Evolutionary conservation across 2,888 invertebrate species (phyloP).

Genomic region (Anoplius nigerrimus): DNA sequence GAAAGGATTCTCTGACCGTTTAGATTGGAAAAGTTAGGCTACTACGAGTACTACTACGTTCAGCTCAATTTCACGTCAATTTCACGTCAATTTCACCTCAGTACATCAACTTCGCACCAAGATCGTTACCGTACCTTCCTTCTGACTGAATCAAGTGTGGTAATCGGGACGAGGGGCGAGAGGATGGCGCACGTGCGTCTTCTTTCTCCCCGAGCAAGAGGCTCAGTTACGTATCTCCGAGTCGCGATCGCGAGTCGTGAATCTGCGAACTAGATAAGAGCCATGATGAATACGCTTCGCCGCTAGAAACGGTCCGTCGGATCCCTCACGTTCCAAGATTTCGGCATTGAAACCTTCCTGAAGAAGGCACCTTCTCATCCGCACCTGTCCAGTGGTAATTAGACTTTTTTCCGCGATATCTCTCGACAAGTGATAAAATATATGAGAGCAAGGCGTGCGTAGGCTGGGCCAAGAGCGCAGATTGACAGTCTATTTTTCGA

Average conservation of each 20-base stretch:
- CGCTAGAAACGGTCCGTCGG: constrained; percentile 35
- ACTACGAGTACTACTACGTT: too few species aligned
- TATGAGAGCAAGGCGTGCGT: too few species aligned
- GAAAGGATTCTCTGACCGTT: too few species aligned
- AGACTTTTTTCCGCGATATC: too few species aligned
- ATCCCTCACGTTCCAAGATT: constrained; percentile 29
- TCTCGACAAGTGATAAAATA: too few species aligned
- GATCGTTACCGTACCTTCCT: background rate
- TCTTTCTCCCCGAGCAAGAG: constrained; percentile 19
- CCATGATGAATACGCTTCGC: constrained; percentile 59
- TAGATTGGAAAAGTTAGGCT: too few species aligned
- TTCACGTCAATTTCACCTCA: constrained; percentile 1
- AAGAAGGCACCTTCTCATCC: constrained; percentile 23
- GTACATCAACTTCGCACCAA: too few species aligned
- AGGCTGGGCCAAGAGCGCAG: too few species aligned
- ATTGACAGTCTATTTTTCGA: too few species aligned
- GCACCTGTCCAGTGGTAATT: too few species aligned
- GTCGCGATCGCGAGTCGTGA: constrained; percentile 61
- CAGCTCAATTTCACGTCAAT: too few species aligned
- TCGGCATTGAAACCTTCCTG: constrained; percentile 36
- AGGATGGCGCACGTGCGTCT: constrained; percentile 17
- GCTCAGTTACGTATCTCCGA: constrained; percentile 40
- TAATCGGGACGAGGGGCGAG: too few species aligned
- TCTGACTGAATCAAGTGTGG: background rate
- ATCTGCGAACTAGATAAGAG: constrained; percentile 63